A percentile compares a stretch with the other conserved stretches of the same genome.
Conservation (phyloP, 2,888 invertebrate species). For the Erebia epiphron region DNA sequence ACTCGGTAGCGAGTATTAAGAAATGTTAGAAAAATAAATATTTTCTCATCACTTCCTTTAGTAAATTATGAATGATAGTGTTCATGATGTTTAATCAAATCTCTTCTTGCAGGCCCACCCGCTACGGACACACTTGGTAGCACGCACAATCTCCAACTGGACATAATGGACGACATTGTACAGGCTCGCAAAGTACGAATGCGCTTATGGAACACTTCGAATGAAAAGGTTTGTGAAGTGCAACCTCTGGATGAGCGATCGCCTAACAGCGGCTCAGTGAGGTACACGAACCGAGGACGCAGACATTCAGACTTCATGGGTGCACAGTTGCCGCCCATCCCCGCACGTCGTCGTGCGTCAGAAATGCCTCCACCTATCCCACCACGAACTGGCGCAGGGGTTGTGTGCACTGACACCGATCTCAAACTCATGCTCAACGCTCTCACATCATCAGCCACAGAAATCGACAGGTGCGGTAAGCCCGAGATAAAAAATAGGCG, state of each 20-base stretch:
- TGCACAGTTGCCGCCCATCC: slow-evolving; percentile 83
- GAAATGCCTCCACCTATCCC: slow-evolving; percentile 86
- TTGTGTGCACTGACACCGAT: slow-evolving; percentile 92
- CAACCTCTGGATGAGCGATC: slow-evolving; percentile 89
- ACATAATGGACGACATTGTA: slow-evolving; percentile 95
- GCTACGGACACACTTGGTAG: slow-evolving; percentile 89
- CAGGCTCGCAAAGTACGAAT: slow-evolving; percentile 91
- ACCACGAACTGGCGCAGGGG: slow-evolving; percentile 79
- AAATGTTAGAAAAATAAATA: slow-evolving; percentile 61
- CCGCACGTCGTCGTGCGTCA: slow-evolving; percentile 86
- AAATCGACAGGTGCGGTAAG: slow-evolving; percentile 88
- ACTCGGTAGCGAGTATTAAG: slow-evolving; percentile 60
- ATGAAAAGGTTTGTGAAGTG: slow-evolving; percentile 91
- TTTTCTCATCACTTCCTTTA: background rate
- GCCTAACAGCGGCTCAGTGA: slow-evolving; percentile 75
- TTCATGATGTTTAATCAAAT: slow-evolving; percentile 3
- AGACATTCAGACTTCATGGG: slow-evolving; percentile 89
- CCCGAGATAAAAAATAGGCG: slow-evolving; percentile 80
- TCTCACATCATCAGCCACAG: slow-evolving; percentile 91
- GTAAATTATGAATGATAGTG: background rate
- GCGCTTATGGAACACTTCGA: slow-evolving; percentile 93
- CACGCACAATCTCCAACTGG: slow-evolving; percentile 91
- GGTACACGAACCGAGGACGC: slow-evolving; percentile 85
- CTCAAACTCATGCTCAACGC: slow-evolving; percentile 90
- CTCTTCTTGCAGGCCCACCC: slow-evolving; percentile 82